These are phyloP conservation scores for Mesoclemmys tuberculata DNA, from an alignment of 2,113 vertebrate genomes.

Conservation along the genomic window DNA sequence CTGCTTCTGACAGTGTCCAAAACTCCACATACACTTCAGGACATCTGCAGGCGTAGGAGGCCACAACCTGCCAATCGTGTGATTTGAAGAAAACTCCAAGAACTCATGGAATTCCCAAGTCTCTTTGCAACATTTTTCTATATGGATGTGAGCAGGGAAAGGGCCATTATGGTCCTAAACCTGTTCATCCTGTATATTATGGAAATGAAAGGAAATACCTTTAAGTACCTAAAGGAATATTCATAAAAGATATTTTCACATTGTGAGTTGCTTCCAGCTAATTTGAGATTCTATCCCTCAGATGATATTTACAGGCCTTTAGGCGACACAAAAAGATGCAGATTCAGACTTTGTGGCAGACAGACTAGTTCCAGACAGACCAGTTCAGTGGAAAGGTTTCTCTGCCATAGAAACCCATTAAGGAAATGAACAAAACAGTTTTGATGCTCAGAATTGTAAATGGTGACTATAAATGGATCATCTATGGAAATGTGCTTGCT, in stretches of 20 bases:
- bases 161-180: not conserved
- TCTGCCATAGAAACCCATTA: not conserved
- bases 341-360: no score
- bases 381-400: not conserved
- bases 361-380: no score
- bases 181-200: not conserved
- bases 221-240: not conserved
- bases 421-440: not conserved
- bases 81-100: not conserved
- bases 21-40: not conserved
- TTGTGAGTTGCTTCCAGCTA: not conserved
- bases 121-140: not conserved
- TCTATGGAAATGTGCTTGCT: not conserved
- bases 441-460: not conserved
- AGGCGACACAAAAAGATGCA: no score
- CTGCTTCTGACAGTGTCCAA: not conserved
- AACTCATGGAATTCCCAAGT: not conserved
- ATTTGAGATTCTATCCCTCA: no score
- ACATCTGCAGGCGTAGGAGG: not conserved
- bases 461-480: not conserved
- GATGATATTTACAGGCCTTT: no score
- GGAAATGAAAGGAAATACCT: not conserved
- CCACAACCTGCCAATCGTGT: fast-evolving
- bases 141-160: no score
- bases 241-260: not conserved